These are phyloP conservation scores for Porphyrio hochstetteri DNA, from an alignment of 2,113 vertebrate species.

Conservation along the genomic window DNA sequence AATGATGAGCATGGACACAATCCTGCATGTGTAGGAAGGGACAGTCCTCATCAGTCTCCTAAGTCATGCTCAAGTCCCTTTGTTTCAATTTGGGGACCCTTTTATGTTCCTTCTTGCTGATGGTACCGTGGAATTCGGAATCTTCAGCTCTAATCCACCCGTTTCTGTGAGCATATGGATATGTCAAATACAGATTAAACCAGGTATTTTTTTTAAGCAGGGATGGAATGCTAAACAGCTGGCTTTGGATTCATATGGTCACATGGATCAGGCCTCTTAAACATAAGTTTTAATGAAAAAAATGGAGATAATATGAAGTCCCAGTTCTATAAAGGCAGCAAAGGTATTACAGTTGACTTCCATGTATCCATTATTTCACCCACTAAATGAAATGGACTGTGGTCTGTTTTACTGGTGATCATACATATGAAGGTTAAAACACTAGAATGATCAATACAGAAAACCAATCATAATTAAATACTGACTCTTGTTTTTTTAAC, in stretches of 20 bases:
- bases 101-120: background rate
- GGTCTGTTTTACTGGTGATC: background rate
- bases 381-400: background rate
- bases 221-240: background rate
- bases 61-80: background rate
- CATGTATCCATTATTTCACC: background rate
- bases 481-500: background rate
- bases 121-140: background rate
- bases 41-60: background rate
- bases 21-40: background rate
- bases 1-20: background rate
- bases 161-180: background rate
- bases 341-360: background rate
- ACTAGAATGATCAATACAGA: background rate
- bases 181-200: background rate
- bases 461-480: constrained; percentile 21
- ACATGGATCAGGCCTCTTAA: background rate
- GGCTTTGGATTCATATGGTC: background rate
- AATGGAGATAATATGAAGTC: background rate
- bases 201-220: background rate
- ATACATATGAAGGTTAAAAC: background rate
- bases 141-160: background rate
- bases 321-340: background rate
- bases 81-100: background rate
- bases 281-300: background rate